Percentiles rank a stretch among this genome's conserved stretches.
phyloP scores from a whole-genome alignment of 2,797 vertebrate species.

The Acipenser oxyrinchus region DNA sequence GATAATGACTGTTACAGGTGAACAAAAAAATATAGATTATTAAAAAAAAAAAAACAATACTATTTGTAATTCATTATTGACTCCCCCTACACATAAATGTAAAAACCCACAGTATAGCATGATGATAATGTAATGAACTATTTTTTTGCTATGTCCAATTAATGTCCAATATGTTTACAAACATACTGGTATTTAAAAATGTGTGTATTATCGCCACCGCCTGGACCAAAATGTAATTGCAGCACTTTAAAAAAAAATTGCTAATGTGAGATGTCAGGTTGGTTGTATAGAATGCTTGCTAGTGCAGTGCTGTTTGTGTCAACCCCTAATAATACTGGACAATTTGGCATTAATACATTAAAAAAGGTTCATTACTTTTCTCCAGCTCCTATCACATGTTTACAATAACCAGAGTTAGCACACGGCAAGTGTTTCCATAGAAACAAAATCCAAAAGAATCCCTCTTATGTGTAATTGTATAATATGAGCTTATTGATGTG shows the following conservation, averaged over 20 bases:
- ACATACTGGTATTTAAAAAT: slow-evolving; percentile 8
- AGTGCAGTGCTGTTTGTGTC: neutral
- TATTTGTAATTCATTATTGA: too few relatives aligned
- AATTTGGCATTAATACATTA: neutral
- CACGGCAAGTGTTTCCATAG: neutral
- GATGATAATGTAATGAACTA: too few relatives aligned
- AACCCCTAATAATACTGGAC: neutral
- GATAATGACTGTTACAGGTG: too few relatives aligned
- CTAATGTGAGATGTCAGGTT: neutral
- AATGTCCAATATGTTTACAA: too few relatives aligned
- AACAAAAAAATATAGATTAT: too few relatives aligned
- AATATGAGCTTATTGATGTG: too few relatives aligned
- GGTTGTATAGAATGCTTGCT: neutral
- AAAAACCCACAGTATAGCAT: too few relatives aligned
- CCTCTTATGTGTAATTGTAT: neutral
- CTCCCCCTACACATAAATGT: too few relatives aligned
- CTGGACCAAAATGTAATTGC: slow-evolving; percentile 31
- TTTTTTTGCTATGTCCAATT: too few relatives aligned
- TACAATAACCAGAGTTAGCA: neutral
- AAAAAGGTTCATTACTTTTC: neutral
- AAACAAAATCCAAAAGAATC: slow-evolving; percentile 1
- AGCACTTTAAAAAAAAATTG: slow-evolving; percentile 14
- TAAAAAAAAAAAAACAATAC: too few relatives aligned
- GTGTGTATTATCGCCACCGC: slow-evolving; percentile 34
- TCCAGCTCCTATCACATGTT: neutral